Conservation (phyloP, 2,888 invertebrate species). For the Tenthredo scrophulariae region DNA sequence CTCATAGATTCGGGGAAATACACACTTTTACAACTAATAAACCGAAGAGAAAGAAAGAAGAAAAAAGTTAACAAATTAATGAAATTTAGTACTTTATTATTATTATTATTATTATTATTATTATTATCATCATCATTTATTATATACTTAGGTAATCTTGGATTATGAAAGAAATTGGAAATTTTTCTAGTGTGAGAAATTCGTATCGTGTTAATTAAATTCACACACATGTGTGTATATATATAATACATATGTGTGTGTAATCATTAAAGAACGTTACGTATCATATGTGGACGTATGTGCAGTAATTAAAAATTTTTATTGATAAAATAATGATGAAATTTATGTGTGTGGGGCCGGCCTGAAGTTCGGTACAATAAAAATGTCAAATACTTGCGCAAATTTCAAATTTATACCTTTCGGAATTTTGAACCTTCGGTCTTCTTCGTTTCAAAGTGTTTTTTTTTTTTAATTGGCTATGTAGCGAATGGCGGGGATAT, state of each 20-base stretch:
- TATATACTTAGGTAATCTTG: not conserved
- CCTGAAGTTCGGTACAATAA: too few relatives aligned
- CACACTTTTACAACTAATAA: not conserved
- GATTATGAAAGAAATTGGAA: not conserved
- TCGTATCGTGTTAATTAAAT: not conserved
- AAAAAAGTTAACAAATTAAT: not conserved
- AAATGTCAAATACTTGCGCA: too few relatives aligned
- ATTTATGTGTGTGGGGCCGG: too few relatives aligned
- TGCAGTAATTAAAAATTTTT: not conserved
- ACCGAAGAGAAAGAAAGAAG: not conserved
- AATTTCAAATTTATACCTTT: too few relatives aligned
- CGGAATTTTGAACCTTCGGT: too few relatives aligned
- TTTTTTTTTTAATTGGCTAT: too few relatives aligned
- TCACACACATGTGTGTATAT: too few relatives aligned
- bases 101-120: not conserved
- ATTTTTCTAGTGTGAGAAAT: not conserved
- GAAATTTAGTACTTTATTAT: not conserved
- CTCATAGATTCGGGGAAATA: not conserved
- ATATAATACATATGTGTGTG: not conserved
- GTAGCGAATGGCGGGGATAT: too few relatives aligned
- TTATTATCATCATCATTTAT: not conserved
- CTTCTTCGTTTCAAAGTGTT: too few relatives aligned
- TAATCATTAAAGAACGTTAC: not conserved
- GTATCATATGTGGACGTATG: not conserved
- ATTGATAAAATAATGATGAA: too few relatives aligned